These are phyloP conservation scores for Solea senegalensis DNA, from an alignment of 2,113 vertebrate species.

Conservation along the genomic window DNA sequence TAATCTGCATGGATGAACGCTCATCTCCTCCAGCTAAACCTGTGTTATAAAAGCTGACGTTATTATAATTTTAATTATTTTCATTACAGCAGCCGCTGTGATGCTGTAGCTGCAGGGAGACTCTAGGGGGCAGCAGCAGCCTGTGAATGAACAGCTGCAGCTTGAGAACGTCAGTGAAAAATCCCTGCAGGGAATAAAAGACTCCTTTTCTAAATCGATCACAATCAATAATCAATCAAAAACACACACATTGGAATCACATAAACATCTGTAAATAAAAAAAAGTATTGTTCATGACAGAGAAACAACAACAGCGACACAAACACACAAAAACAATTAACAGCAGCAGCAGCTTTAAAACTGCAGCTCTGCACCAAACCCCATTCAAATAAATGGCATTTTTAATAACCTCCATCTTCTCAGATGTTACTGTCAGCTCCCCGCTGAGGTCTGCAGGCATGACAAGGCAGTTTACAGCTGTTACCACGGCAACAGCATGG, in stretches of 20 bases:
- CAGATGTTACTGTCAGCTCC: constrained; percentile 48
- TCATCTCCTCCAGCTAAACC: too few relatives aligned
- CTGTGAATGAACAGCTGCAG: constrained; percentile 33
- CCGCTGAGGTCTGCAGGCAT: background rate
- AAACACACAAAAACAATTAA: background rate
- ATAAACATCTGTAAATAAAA: background rate
- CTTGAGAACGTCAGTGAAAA: background rate
- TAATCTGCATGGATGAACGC: too few relatives aligned
- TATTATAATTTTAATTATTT: too few relatives aligned
- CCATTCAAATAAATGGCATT: constrained; percentile 7
- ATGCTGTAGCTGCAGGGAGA: constrained; percentile 24
- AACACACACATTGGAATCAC: too few relatives aligned
- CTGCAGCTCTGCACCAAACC: constrained; percentile 9
- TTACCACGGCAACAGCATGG: constrained; percentile 20
- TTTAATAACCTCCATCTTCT: constrained; percentile 17
- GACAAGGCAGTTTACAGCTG: constrained; percentile 34
- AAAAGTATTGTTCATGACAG: background rate
- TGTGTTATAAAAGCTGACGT: too few relatives aligned
- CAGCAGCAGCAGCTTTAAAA: constrained; percentile 1
- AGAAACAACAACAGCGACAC: background rate
- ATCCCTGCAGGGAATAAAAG: background rate
- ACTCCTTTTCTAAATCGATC: background rate
- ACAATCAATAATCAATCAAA: constrained; percentile 25
- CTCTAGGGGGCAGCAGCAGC: constrained; percentile 66
- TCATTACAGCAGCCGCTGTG: background rate